Percentiles rank a stretch among this genome's conserved stretches.
Evolutionary conservation across 2,888 invertebrate genomes (phyloP).

Genomic region (Agrotis exclamationis): DNA sequence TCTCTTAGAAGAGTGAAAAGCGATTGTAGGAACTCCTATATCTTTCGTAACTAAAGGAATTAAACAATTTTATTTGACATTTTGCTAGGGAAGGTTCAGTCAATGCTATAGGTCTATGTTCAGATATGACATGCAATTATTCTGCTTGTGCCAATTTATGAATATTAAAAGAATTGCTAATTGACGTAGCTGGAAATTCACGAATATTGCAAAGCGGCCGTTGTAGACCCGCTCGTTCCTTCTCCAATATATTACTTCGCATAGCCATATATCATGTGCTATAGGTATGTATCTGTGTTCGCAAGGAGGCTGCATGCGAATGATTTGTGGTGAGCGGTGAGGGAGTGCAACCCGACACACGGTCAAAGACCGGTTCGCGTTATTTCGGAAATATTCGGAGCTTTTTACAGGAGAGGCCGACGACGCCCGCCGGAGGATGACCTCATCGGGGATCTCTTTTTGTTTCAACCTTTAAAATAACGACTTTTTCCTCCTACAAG

Average conservation of each 20-base stretch:
- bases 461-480: constrained; percentile 67
- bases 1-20: too few species aligned
- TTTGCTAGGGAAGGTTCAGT: too few species aligned
- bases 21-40: too few species aligned
- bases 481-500: constrained; percentile 64
- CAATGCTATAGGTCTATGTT: too few species aligned
- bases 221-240: constrained; percentile 14
- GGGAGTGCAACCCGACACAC: constrained; percentile 77
- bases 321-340: constrained; percentile 79
- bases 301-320: constrained; percentile 74
- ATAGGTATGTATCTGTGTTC: constrained; percentile 43
- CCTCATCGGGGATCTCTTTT: constrained; percentile 81
- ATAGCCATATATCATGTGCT: constrained; percentile 12
- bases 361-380: constrained; percentile 89
- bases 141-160: too few species aligned
- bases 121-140: too few species aligned
- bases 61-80: too few species aligned
- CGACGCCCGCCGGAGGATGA: constrained; percentile 77
- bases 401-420: constrained; percentile 75
- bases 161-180: too few species aligned
- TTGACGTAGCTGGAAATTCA: too few species aligned
- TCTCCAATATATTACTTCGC: constrained; percentile 13
- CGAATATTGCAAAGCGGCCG: too few species aligned
- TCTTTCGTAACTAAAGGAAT: too few species aligned
- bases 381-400: constrained; percentile 85